These are phyloP conservation scores for Polydrusus pterygomalis DNA, from an alignment of 2,888 invertebrate species.

Conservation along the genomic window DNA sequence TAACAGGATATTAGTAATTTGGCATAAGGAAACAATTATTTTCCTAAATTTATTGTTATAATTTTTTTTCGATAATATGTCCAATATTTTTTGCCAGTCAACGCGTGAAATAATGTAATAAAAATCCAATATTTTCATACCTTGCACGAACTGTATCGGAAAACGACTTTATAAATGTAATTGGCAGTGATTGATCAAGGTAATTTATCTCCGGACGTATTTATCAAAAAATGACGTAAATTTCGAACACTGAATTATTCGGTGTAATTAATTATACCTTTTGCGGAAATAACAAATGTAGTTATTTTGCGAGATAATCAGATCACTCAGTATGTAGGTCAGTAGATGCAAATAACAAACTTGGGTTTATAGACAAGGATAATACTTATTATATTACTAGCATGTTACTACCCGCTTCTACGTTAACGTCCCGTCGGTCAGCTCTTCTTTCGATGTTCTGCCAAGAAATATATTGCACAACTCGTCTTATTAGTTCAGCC, in stretches of 20 bases:
- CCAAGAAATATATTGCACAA: too few relatives aligned
- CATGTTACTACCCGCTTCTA: too few relatives aligned
- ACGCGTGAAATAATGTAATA: neutral
- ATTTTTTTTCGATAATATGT: too few relatives aligned
- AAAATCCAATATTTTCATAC: neutral
- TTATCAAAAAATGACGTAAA: conserved; percentile 6
- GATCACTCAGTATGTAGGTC: neutral
- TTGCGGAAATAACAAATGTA: neutral
- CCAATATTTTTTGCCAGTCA: too few relatives aligned
- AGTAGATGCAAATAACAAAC: neutral
- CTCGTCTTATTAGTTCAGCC: too few relatives aligned
- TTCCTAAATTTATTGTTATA: too few relatives aligned
- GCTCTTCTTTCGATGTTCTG: too few relatives aligned
- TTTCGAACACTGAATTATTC: neutral
- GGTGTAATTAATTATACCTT: neutral
- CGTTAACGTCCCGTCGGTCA: too few relatives aligned
- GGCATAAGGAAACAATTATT: too few relatives aligned
- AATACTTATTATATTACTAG: neutral
- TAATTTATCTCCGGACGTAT: neutral
- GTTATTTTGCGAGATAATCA: neutral
- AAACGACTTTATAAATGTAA: neutral
- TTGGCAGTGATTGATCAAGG: conserved; percentile 9
- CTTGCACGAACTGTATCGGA: neutral
- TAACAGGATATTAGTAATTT: too few relatives aligned
- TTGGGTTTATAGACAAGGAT: neutral